Conservation (phyloP, 2,797 vertebrate species). For the Smutsia temminckii region DNA sequence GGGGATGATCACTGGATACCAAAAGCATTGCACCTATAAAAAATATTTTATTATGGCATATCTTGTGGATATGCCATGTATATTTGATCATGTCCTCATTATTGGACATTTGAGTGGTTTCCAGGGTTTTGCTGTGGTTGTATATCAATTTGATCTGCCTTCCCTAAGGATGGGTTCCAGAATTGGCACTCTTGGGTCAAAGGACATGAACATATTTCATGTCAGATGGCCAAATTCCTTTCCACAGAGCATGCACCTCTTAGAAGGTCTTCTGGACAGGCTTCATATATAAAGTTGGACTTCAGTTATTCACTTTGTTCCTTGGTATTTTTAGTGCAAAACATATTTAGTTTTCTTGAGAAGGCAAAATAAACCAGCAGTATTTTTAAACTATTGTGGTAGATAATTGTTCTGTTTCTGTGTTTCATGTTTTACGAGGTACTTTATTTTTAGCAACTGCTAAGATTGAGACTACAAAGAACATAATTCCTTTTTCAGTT, state of each 20-base stretch:
- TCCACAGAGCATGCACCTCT: neutral
- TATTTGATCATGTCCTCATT: neutral
- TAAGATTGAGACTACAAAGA: neutral
- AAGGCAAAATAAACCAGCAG: neutral
- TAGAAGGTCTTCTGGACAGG: neutral
- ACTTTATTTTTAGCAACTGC: neutral
- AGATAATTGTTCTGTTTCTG: neutral
- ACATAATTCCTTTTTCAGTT: neutral
- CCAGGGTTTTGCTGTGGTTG: neutral
- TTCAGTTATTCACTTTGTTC: neutral
- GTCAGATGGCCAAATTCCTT: neutral
- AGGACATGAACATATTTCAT: neutral
- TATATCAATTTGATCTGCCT: neutral
- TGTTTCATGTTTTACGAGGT: neutral
- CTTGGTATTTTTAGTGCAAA: constrained; percentile 20
- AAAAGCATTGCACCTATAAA: neutral
- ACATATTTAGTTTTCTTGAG: neutral
- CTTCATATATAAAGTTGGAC: neutral
- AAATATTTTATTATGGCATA: neutral
- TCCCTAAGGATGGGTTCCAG: constrained; percentile 28
- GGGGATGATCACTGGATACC: neutral
- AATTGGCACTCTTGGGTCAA: neutral
- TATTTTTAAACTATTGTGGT: neutral
- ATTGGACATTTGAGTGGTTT: neutral
- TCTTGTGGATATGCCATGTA: neutral